Percentiles rank a stretch among this genome's conserved stretches.
phyloP scores from a whole-genome alignment of 2,797 vertebrate genomes.

The Decapterus maruadsi region DNA sequence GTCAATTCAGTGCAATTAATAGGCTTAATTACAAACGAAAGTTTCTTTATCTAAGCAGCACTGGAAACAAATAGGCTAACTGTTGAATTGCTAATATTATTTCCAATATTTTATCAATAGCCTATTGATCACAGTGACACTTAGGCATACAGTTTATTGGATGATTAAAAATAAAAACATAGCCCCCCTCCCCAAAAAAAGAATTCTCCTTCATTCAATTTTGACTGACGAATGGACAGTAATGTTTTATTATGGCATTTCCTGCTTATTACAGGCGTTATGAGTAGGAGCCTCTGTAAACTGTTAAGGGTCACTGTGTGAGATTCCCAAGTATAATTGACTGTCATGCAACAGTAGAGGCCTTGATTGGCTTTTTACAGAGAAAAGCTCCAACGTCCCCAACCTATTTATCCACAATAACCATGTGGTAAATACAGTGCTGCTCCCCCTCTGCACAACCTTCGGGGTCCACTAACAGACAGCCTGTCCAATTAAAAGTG shows the following conservation, averaged over 20 bases:
- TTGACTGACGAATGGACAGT: constrained; percentile 9
- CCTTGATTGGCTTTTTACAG: constrained; percentile 47
- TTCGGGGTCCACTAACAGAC: constrained; percentile 72
- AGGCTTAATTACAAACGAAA: constrained; percentile 22
- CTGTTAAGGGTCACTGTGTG: constrained; percentile 30
- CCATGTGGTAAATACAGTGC: constrained; percentile 57
- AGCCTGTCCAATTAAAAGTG: constrained; percentile 83
- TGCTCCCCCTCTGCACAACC: constrained; percentile 36
- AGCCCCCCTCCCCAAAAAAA: background rate
- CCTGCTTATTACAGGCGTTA: constrained; percentile 16
- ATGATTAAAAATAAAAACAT: too few relatives aligned
- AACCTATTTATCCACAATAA: constrained; percentile 56
- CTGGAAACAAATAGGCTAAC: background rate
- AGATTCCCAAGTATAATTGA: constrained; percentile 47
- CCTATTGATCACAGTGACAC: background rate
- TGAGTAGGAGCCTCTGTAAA: constrained; percentile 5
- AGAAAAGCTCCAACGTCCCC: constrained; percentile 25
- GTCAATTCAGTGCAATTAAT: constrained; percentile 22
- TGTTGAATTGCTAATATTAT: constrained; percentile 10
- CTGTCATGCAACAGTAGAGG: constrained; percentile 49
- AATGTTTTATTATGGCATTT: constrained; percentile 17
- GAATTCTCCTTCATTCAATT: background rate
- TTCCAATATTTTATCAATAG: background rate
- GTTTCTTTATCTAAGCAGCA: constrained; percentile 16
- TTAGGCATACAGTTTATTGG: background rate